These are phyloP conservation scores for Puffinus mauretanicus DNA, from an alignment of 2,113 vertebrate species.

Conservation along the genomic window DNA sequence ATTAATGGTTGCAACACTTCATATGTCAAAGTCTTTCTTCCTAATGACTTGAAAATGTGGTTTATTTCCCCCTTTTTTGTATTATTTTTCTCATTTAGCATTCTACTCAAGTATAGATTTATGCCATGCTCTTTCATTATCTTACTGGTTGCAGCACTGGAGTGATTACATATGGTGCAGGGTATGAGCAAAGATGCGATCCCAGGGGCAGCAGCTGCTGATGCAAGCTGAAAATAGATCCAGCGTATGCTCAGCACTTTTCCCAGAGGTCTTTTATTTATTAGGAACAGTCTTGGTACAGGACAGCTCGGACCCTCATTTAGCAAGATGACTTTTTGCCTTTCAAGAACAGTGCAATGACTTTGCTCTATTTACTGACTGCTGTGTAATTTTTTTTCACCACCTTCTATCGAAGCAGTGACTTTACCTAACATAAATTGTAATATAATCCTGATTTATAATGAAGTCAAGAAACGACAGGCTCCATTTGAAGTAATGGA, in stretches of 20 bases:
- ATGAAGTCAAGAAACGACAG: conserved; percentile 75
- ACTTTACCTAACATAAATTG: conserved; percentile 73
- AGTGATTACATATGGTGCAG: conserved; percentile 93
- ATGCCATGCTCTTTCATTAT: conserved; percentile 86
- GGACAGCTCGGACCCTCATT: conserved; percentile 80
- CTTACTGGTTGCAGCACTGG: conserved; percentile 83
- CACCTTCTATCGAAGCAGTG: conserved; percentile 56
- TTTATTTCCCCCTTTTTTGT: conserved; percentile 81
- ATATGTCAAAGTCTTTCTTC: conserved; percentile 84
- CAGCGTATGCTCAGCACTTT: conserved; percentile 91
- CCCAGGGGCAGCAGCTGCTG: conserved; percentile 94
- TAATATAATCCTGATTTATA: conserved; percentile 77
- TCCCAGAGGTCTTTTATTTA: conserved; percentile 89
- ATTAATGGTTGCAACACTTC: conserved; percentile 86
- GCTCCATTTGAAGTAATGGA: conserved; percentile 76
- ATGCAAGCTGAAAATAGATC: conserved; percentile 97
- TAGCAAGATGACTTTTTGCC: conserved; percentile 81
- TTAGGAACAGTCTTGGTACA: conserved; percentile 80
- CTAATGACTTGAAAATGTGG: conserved; percentile 85
- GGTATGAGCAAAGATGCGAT: conserved; percentile 86
- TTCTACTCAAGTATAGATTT: conserved; percentile 81
- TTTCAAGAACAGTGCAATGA: conserved; percentile 73
- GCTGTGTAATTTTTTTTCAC: conserved; percentile 77
- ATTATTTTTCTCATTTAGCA: conserved; percentile 84
- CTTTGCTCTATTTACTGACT: conserved; percentile 80